Conservation (phyloP, 2,888 invertebrate genomes). For the Villa cingulata region DNA sequence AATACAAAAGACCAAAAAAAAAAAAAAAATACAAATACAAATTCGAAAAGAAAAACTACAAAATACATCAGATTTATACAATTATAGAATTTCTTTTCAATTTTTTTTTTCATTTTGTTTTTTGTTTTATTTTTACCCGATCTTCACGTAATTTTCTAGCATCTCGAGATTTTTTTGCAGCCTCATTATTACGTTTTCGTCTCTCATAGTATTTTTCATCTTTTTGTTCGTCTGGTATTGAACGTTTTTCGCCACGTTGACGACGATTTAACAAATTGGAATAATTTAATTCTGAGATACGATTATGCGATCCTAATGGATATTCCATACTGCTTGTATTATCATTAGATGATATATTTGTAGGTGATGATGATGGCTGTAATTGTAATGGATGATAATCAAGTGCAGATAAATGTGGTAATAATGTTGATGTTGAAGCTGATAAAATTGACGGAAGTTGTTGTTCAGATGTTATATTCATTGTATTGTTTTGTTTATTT, state of each 20-base stretch:
- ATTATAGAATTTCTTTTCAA: no score
- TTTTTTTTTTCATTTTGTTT: no score
- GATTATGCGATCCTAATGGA: constrained; percentile 21
- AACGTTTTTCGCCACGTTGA: constrained; percentile 67
- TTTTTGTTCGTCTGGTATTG: constrained; percentile 75
- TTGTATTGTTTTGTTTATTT: not conserved
- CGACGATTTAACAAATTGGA: constrained; percentile 35
- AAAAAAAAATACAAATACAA: no score
- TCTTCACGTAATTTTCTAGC: constrained; percentile 78
- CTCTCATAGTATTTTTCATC: constrained; percentile 84
- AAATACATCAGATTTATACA: no score
- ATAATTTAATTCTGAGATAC: constrained; percentile 28
- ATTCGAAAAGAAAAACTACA: not conserved
- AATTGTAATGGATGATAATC: not conserved
- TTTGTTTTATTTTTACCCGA: constrained; percentile 55
- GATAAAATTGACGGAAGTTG: not conserved
- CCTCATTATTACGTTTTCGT: constrained; percentile 74
- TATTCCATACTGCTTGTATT: constrained; percentile 1
- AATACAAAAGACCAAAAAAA: constrained; percentile 11
- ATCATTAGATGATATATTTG: no score
- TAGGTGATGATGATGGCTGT: no score
- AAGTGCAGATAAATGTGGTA: not conserved
- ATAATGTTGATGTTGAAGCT: constrained; percentile 2
- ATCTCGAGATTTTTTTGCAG: constrained; percentile 84
- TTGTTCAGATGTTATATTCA: not conserved